phyloP scores from a whole-genome alignment of 1,140 invertebrate genomes.

The Drosophila arizonae region DNA sequence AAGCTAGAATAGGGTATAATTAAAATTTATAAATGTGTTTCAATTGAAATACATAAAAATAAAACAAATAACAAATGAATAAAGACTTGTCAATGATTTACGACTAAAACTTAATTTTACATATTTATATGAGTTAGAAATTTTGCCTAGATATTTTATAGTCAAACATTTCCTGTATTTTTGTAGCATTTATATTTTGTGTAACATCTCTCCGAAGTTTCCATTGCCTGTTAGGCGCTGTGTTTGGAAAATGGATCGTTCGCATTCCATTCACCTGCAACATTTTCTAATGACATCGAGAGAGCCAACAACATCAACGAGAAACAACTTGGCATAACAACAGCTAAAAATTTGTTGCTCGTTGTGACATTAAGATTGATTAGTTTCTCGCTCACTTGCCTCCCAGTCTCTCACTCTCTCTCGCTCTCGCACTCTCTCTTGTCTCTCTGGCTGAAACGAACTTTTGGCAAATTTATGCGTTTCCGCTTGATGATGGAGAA shows the following conservation, averaged over 20 bases:
- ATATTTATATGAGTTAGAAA: no score
- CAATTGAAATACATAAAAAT: no score
- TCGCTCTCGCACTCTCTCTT: not conserved
- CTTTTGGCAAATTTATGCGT: conserved; percentile 64
- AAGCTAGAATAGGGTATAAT: no score
- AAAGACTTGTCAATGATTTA: no score
- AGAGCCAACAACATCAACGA: conserved; percentile 41
- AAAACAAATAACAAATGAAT: no score
- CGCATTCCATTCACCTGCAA: conserved; percentile 76
- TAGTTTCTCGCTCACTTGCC: conserved; percentile 56
- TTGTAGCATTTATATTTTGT: conserved; percentile 2
- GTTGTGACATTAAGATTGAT: conserved; percentile 76
- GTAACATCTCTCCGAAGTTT: conserved; percentile 14
- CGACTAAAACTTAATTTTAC: no score
- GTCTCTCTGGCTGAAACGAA: conserved; percentile 17
- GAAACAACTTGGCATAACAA: conserved; percentile 37
- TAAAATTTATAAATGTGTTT: no score
- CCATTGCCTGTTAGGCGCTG: conserved; percentile 22
- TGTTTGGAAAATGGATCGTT: conserved; percentile 54
- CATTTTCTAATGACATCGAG: conserved; percentile 78
- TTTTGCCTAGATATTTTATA: not conserved
- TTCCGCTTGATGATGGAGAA: conserved; percentile 52
- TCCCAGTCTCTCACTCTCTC: not conserved
- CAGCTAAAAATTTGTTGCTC: conserved; percentile 62
- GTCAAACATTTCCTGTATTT: not conserved